Evolutionary conservation across 2,797 vertebrate species (phyloP).

Genomic region (Delichon dasypus): DNA sequence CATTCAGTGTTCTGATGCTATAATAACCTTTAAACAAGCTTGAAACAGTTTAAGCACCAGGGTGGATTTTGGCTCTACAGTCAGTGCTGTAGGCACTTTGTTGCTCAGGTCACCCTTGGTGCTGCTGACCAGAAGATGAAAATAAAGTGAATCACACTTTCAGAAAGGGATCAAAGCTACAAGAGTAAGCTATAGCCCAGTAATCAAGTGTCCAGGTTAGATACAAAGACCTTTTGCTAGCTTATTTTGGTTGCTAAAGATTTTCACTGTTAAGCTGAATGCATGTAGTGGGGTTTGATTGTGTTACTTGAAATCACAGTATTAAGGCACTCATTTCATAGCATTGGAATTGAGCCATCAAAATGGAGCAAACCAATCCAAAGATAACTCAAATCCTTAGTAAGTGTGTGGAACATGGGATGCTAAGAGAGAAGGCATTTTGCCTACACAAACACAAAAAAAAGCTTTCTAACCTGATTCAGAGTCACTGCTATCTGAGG

Average conservation of each 20-base stretch:
- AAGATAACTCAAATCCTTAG: neutral
- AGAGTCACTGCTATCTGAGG: conserved; percentile 83
- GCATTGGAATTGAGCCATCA: neutral
- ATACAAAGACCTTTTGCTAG: neutral
- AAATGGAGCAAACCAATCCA: neutral
- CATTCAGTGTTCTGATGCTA: neutral
- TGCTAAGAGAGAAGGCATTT: neutral
- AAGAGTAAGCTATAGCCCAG: neutral
- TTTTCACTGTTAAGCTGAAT: neutral
- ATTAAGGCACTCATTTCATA: neutral
- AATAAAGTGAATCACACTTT: neutral
- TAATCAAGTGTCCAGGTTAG: neutral
- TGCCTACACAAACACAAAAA: neutral
- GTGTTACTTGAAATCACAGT: neutral
- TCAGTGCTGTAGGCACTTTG: neutral
- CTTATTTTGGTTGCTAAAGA: neutral
- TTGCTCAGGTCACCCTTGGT: neutral
- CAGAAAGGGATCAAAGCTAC: neutral
- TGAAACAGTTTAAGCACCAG: neutral
- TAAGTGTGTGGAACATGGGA: neutral
- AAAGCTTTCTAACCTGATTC: conserved; percentile 83
- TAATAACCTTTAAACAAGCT: neutral
- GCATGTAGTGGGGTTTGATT: neutral
- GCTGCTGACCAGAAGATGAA: neutral
- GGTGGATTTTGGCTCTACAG: neutral